Conservation (phyloP, 2,888 invertebrate species). For the Drosophila siamana region DNA sequence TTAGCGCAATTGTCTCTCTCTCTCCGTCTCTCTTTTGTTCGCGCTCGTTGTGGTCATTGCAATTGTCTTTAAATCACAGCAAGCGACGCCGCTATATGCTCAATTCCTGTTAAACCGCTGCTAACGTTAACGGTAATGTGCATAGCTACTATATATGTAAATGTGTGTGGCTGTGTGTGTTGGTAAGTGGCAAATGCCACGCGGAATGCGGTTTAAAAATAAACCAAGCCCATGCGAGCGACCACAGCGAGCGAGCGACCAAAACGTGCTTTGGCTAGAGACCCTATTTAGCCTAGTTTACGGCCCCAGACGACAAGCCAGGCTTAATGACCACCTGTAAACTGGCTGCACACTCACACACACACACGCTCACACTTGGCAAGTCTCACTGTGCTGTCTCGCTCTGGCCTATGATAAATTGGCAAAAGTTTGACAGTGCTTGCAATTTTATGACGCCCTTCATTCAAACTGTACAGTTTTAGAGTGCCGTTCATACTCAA, state of each 20-base stretch:
- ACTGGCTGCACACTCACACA: conserved; percentile 17
- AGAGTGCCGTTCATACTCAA: conserved; percentile 14
- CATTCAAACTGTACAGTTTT: conserved; percentile 57
- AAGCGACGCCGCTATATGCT: conserved; percentile 28
- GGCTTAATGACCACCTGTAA: conserved; percentile 64
- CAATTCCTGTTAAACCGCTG: conserved; percentile 44
- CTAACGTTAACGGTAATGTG: conserved; percentile 52
- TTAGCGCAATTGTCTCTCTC: conserved; percentile 56
- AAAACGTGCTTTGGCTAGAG: conserved; percentile 80
- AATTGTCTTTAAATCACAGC: conserved; percentile 66
- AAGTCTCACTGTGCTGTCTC: conserved; percentile 3
- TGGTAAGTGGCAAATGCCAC: conserved; percentile 50
- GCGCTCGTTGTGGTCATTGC: conserved; percentile 17
- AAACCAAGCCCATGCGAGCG: conserved; percentile 61
- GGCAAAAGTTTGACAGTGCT: conserved; percentile 40
- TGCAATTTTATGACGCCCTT: conserved; percentile 50
- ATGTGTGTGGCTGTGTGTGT: conserved; percentile 6
- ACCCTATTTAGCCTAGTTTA: conserved; percentile 82
- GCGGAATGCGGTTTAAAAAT: conserved; percentile 81
- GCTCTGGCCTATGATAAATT: conserved; percentile 45
- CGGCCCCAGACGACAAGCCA: conserved; percentile 52
- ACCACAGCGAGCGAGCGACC: conserved; percentile 32
- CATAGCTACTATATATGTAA: conserved; percentile 11
- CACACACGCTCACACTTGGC: conserved; percentile 1
- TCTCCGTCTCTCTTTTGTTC: conserved; percentile 15